A percentile compares a stretch with the other conserved stretches of the same genome.
These are phyloP conservation scores for Scaptomyza graminum DNA, from an alignment of 1,140 invertebrate species.

Conservation along the genomic window DNA sequence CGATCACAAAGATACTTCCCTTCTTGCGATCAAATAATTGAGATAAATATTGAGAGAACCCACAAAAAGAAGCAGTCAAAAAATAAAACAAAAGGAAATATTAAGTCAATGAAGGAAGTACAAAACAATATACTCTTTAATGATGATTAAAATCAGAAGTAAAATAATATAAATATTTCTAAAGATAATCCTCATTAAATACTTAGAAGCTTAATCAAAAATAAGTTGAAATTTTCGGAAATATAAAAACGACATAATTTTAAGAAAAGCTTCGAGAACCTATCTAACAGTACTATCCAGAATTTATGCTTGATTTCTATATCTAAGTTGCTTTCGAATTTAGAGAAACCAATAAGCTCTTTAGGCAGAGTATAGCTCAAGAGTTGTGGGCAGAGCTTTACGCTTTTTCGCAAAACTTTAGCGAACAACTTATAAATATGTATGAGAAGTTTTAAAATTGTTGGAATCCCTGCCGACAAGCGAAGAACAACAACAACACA, in stretches of 20 bases:
- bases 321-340: no score
- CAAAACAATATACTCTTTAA: constrained; percentile 13
- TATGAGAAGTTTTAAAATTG: constrained; percentile 83
- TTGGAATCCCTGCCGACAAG: constrained; percentile 79
- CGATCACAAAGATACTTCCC: constrained; percentile 5
- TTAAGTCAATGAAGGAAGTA: neutral
- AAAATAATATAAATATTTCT: neutral
- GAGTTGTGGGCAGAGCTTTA: constrained; percentile 68
- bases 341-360: no score
- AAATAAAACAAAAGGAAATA: constrained; percentile 12
- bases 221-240: no score
- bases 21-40: constrained; percentile 67
- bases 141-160: neutral
- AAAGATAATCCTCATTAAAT: neutral
- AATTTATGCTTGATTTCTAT: no score
- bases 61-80: constrained; percentile 3
- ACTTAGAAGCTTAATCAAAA: no score
- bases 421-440: constrained; percentile 80
- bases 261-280: no score
- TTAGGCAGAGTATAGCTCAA: constrained; percentile 27
- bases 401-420: constrained; percentile 69
- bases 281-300: no score
- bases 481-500: constrained; percentile 53
- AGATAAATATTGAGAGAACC: constrained; percentile 61
- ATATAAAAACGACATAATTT: no score